A percentile compares a stretch with the other conserved stretches of the same genome.
Conservation (phyloP, 2,797 vertebrate species). For the Phrynocephalus guinanensis region DNA sequence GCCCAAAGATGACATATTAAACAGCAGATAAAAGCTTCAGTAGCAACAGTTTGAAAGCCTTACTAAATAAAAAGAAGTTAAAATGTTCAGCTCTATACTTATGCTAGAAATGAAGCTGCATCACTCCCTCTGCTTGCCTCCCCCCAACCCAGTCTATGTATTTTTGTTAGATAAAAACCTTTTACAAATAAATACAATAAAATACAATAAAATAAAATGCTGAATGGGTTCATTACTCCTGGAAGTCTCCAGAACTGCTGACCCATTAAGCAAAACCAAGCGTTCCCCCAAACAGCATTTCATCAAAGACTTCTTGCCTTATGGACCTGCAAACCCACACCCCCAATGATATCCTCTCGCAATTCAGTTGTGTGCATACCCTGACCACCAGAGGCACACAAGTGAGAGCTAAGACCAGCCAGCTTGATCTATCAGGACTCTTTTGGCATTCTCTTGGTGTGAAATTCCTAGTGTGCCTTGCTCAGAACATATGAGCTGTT, state of each 20-base stretch:
- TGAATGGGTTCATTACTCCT: too few species aligned
- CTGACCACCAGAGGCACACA: neutral
- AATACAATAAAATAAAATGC: neutral
- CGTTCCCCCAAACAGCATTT: neutral
- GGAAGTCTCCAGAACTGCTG: neutral
- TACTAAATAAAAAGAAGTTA: neutral
- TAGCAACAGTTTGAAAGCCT: slow-evolving; percentile 1
- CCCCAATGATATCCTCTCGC: neutral
- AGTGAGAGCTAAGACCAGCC: neutral
- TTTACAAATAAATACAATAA: neutral
- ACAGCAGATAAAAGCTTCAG: neutral
- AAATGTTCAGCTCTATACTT: neutral
- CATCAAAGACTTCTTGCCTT: neutral
- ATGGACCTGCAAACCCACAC: fast-evolving
- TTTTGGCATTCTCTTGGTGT: slow-evolving; percentile 25
- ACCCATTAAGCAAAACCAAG: neutral
- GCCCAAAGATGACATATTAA: neutral
- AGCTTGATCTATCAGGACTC: neutral
- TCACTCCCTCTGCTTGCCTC: neutral
- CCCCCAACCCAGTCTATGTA: neutral
- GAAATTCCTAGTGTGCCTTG: slow-evolving; percentile 39
- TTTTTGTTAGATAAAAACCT: neutral
- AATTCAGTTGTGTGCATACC: neutral
- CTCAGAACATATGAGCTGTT: slow-evolving; percentile 50
- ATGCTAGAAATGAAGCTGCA: neutral